Evolutionary conservation across 2,888 invertebrate genomes (phyloP).

Genomic region (Chromoteleia sp.): DNA sequence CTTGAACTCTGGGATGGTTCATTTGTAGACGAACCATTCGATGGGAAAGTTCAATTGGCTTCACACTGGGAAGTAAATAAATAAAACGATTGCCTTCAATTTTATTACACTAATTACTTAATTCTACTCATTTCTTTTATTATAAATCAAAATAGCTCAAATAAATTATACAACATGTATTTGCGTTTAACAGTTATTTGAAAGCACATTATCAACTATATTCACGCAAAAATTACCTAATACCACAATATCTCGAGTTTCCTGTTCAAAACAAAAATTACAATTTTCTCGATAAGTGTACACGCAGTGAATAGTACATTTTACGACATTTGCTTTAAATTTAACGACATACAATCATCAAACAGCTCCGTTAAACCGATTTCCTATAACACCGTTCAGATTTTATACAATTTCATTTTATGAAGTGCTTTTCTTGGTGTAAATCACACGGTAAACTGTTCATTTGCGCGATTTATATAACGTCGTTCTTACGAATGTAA

Average conservation of each 20-base stretch:
- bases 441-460: slow-evolving; percentile 13
- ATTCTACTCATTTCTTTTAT: too few species aligned
- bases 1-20: slow-evolving; percentile 48
- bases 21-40: slow-evolving; percentile 3
- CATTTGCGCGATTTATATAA: slow-evolving; percentile 30
- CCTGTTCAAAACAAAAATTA: neutral
- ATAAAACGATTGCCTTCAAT: neutral
- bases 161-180: neutral
- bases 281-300: slow-evolving; percentile 1
- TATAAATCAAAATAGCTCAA: too few species aligned
- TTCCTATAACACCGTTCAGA: slow-evolving; percentile 17
- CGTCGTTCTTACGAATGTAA: slow-evolving; percentile 7
- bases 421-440: slow-evolving; percentile 24
- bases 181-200: slow-evolving; percentile 1
- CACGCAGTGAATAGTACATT: slow-evolving; percentile 1
- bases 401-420: slow-evolving; percentile 36
- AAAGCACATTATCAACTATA: neutral
- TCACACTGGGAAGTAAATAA: neutral
- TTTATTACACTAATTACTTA: too few species aligned
- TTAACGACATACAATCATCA: slow-evolving; percentile 37
- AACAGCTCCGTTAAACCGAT: slow-evolving; percentile 14
- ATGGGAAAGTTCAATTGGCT: slow-evolving; percentile 29
- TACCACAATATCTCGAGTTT: neutral
- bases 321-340: slow-evolving; percentile 30
- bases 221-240: neutral